phyloP scores from a whole-genome alignment of 2,888 invertebrate genomes.

The Amaurobius ferox region DNA sequence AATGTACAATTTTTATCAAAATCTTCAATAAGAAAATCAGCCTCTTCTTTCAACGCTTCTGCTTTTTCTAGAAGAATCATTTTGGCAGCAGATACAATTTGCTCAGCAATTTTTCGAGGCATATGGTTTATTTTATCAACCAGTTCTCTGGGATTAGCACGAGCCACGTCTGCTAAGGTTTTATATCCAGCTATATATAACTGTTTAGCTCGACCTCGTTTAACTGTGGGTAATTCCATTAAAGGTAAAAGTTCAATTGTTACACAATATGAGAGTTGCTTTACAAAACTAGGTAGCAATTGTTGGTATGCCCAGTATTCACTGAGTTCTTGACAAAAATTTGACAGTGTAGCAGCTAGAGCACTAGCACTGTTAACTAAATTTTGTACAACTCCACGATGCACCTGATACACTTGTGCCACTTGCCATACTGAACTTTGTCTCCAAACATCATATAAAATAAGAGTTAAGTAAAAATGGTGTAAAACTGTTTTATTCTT shows the following conservation, averaged over 20 bases:
- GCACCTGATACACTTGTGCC: slow-evolving; percentile 80
- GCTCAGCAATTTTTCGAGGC: slow-evolving; percentile 84
- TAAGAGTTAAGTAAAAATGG: slow-evolving; percentile 90
- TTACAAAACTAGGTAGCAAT: slow-evolving; percentile 85
- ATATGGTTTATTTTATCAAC: slow-evolving; percentile 84
- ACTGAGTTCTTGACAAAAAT: slow-evolving; percentile 87
- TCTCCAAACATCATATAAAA: slow-evolving; percentile 84
- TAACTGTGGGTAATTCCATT: slow-evolving; percentile 92
- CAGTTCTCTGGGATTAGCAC: slow-evolving; percentile 83
- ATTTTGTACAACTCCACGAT: slow-evolving; percentile 88
- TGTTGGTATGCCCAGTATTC: slow-evolving; percentile 90
- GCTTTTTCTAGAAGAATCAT: slow-evolving; percentile 88
- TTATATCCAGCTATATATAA: slow-evolving; percentile 89
- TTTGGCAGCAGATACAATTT: slow-evolving; percentile 93
- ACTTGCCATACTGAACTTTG: slow-evolving; percentile 79
- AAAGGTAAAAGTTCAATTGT: slow-evolving; percentile 87
- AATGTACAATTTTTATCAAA: slow-evolving; percentile 55
- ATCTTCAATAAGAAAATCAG: slow-evolving; percentile 79
- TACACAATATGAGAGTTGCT: slow-evolving; percentile 88
- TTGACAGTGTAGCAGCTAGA: slow-evolving; percentile 86
- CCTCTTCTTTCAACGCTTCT: slow-evolving; percentile 91
- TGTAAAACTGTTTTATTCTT: slow-evolving; percentile 80
- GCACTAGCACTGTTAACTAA: slow-evolving; percentile 85
- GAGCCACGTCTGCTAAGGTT: slow-evolving; percentile 86
- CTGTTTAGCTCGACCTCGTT: slow-evolving; percentile 88